A percentile compares a stretch with the other conserved stretches of the same genome.
Conservation (phyloP, 2,113 vertebrate genomes). For the Hydrolagus affinis region DNA sequence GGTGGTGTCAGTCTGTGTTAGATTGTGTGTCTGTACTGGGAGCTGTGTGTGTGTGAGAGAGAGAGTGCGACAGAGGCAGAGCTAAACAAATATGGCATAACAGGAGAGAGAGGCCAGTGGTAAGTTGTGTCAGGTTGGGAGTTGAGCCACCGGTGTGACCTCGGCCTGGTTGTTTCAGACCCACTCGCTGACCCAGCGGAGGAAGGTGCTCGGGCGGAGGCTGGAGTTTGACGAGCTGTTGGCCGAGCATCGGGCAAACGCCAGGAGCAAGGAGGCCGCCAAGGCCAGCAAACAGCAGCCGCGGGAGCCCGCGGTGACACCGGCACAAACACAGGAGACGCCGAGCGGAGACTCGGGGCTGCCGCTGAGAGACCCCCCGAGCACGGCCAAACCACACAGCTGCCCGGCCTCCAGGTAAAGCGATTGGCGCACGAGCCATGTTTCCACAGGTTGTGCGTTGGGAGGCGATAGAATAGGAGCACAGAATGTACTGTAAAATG, state of each 20-base stretch:
- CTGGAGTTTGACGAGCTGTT: conserved; percentile 87
- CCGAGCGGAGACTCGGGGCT: conserved; percentile 49
- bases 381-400: conserved; percentile 60
- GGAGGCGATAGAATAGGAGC: too few relatives aligned
- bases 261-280: conserved; percentile 56
- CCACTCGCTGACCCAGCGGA: conserved; percentile 83
- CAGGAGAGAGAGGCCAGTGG: too few relatives aligned
- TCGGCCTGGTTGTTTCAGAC: conserved; percentile 54
- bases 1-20: too few relatives aligned
- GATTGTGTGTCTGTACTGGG: too few relatives aligned
- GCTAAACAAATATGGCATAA: too few relatives aligned
- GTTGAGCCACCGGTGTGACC: too few relatives aligned
- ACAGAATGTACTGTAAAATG: too few relatives aligned
- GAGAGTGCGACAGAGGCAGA: too few relatives aligned
- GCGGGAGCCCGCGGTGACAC: conserved; percentile 44
- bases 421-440: too few relatives aligned
- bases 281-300: conserved; percentile 63
- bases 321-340: conserved; percentile 43
- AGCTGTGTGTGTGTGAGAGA: too few relatives aligned
- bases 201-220: conserved; percentile 75
- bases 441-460: too few relatives aligned
- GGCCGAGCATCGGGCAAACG: conserved; percentile 72
- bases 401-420: conserved; percentile 70
- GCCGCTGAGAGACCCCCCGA: conserved; percentile 48
- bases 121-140: too few relatives aligned